Evolutionary conservation across 2,797 vertebrate genomes (phyloP), one percentile per base, ranked within the genome.

Genomic region (Glossophaga mutica): DNA sequence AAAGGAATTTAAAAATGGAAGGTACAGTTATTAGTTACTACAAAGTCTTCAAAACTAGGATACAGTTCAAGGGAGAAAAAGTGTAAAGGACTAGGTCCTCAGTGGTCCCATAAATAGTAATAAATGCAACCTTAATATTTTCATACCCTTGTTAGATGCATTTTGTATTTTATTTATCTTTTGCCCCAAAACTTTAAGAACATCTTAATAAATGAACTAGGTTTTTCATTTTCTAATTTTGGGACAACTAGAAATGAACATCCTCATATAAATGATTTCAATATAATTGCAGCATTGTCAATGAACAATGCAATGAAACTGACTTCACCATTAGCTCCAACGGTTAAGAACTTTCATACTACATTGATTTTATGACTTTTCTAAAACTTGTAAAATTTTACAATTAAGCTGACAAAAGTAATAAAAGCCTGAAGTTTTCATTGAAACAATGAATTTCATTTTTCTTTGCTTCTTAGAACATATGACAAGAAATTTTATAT

Each of bases 261-360:
- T 32, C 29, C 5, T 81, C 15, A 94, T 90, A 89, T 37, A 95
- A 94, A 87, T 93, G 52, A 71, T 87, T 95, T 26, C 86, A 87
- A 78, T 34, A 93, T 84, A 93, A 87, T 67, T 57, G 79, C 19
- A 65, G 6, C 46, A 68, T 29, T 62, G 77, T 91, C 42, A 57
- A 70, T 90, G 89, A 96, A 85, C 71, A 95, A 16, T 57, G 34
- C 4, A 57, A 4, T 57, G 52, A 87, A 91, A 95, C n/a, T 87
- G 83, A 91, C 46, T 93, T 95, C 42, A 85, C n/a, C 46, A 78
- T 90, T 96, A 96, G 70, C 46, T 94, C 50, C 21, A 91, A 93
- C 37, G 91, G 55, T 93, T 95, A 96, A 95, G 87, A 96, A 67
- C 15, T 11, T 97, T 96, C 95, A 97, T 97, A 95, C 42, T 84